Evolutionary conservation across 2,888 invertebrate species (phyloP).

Genomic region (Eumerus sabulonum): DNA sequence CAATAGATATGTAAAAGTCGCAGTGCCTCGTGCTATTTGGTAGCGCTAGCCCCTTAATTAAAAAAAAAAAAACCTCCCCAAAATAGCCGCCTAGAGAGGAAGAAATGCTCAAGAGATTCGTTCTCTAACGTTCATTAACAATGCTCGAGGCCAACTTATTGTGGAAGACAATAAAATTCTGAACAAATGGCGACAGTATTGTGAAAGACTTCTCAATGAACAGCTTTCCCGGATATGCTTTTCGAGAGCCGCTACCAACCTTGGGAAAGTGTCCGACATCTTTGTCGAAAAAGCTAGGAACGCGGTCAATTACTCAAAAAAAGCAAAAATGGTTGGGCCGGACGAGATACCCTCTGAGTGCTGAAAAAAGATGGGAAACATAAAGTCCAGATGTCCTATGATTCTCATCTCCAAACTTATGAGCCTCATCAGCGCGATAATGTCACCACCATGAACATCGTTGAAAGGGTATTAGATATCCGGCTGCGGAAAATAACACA

Average conservation of each 20-base stretch:
- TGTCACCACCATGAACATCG: neutral
- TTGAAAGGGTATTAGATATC: neutral
- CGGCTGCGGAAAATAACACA: no score
- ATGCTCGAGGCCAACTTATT: neutral
- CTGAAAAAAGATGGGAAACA: conserved; percentile 3
- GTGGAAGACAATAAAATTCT: neutral
- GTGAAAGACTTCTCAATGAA: neutral
- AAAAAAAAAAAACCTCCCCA: no score
- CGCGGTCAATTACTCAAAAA: conserved; percentile 4
- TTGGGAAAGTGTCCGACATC: neutral
- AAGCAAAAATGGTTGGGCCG: conserved; percentile 1
- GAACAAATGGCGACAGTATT: neutral
- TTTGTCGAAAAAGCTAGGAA: neutral
- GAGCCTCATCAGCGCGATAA: no score
- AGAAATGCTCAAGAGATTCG: conserved; percentile 1
- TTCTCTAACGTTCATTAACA: conserved; percentile 1
- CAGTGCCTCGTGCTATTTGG: no score
- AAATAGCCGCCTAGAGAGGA: neutral
- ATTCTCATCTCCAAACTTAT: neutral
- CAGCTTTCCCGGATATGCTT: neutral
- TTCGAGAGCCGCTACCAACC: neutral
- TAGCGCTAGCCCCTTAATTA: no score
- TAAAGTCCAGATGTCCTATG: neutral
- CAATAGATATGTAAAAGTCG: no score
- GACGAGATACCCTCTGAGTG: conserved; percentile 6